Percentiles rank a stretch among this genome's conserved stretches.
Evolutionary conservation across 1,140 invertebrate species (phyloP).

Genomic region (Lerema accius): DNA sequence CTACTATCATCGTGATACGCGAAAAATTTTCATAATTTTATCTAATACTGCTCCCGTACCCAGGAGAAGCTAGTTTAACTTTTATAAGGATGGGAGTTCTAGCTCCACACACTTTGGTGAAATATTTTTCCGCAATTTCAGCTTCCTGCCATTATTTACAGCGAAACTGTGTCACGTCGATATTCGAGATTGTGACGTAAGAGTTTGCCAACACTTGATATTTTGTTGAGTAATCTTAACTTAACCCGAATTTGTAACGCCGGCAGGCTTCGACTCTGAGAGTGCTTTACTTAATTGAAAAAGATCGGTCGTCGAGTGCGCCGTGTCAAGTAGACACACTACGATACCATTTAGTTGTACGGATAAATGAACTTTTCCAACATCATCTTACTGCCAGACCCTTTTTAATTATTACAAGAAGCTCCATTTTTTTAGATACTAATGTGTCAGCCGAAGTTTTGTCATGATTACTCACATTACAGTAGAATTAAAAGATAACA

Average conservation of each 20-base stretch:
- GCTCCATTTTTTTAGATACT: too few species aligned
- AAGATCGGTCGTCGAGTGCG: slow-evolving; percentile 53
- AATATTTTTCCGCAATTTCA: slow-evolving; percentile 30
- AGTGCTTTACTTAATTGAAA: slow-evolving; percentile 69
- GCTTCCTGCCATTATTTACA: slow-evolving; percentile 27
- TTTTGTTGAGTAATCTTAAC: slow-evolving; percentile 44
- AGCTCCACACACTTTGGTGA: slow-evolving; percentile 17
- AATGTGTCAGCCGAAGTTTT: too few species aligned
- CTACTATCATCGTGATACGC: slow-evolving; percentile 2
- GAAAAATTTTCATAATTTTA: slow-evolving; percentile 24
- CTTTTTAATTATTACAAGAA: too few species aligned
- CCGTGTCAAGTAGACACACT: slow-evolving; percentile 54
- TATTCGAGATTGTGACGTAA: slow-evolving; percentile 32
- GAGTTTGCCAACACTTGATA: slow-evolving; percentile 39
- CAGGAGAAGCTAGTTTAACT: slow-evolving; percentile 25
- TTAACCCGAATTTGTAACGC: slow-evolving; percentile 46
- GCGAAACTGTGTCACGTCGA: slow-evolving; percentile 29
- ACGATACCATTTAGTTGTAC: slow-evolving; percentile 46
- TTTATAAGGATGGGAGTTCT: slow-evolving; percentile 28
- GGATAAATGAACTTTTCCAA: neutral
- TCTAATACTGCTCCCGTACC: slow-evolving; percentile 4
- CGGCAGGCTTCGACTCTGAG: slow-evolving; percentile 33
- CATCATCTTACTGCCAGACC: too few species aligned
- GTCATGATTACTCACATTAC: too few species aligned
- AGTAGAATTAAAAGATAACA: too few species aligned